Conservation (phyloP, 2,888 invertebrate genomes). For the Drosophila imparisetae region DNA sequence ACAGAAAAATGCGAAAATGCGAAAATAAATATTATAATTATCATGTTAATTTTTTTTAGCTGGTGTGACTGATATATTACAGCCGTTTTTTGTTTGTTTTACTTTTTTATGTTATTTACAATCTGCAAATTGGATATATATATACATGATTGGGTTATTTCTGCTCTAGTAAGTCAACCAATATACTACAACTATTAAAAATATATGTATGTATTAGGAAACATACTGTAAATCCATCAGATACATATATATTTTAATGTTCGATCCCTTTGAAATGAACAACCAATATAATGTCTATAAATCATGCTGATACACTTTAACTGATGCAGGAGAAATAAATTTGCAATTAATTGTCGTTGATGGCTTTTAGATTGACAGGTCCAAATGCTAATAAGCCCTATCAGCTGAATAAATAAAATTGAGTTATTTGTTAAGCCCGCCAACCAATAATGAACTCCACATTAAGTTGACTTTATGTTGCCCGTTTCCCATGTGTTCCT, state of each 20-base stretch:
- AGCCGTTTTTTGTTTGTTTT: neutral
- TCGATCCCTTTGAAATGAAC: neutral
- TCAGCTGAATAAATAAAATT: neutral
- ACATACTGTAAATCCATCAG: neutral
- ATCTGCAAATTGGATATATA: neutral
- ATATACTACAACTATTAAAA: neutral
- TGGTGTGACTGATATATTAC: neutral
- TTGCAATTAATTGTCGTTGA: conserved; percentile 40
- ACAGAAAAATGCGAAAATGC: neutral
- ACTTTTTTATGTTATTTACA: neutral
- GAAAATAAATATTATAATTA: neutral
- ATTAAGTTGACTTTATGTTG: neutral
- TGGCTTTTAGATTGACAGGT: conserved; percentile 1
- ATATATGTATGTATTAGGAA: neutral
- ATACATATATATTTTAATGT: neutral
- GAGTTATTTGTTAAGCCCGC: neutral
- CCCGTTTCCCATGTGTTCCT: neutral
- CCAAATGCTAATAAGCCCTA: conserved; percentile 1
- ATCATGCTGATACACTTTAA: neutral
- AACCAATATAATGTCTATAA: neutral
- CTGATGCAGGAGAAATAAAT: neutral
- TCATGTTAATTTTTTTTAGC: neutral
- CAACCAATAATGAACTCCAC: neutral
- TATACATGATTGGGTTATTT: neutral
- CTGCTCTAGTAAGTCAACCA: neutral